Conservation (phyloP, 2,888 invertebrate species). For the Periphyllus acericola region DNA sequence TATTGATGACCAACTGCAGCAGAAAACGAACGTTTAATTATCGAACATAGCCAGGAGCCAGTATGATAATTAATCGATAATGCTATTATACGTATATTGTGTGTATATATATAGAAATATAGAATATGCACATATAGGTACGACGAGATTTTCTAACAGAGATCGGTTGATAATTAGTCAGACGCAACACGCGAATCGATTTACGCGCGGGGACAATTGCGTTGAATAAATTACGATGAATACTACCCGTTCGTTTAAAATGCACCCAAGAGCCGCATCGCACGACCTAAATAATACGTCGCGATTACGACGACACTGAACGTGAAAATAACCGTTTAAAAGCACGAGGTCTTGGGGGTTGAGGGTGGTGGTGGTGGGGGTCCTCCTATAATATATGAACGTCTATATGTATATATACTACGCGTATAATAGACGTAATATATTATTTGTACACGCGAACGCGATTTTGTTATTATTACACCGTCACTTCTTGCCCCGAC, state of each 20-base stretch:
- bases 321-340: background rate
- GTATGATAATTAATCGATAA: background rate
- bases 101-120: background rate
- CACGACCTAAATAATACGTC: background rate
- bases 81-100: background rate
- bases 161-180: background rate
- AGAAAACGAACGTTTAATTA: background rate
- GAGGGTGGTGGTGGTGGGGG: background rate
- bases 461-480: too few species aligned
- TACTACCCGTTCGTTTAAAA: background rate
- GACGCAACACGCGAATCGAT: background rate
- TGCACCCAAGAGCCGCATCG: background rate
- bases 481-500: too few species aligned
- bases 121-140: background rate
- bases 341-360: background rate
- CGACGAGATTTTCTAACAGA: background rate
- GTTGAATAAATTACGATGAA: background rate
- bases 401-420: too few species aligned
- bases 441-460: too few species aligned
- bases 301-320: too few species aligned
- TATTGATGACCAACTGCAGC: background rate
- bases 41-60: background rate
- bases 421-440: too few species aligned
- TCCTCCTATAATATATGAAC: too few species aligned
- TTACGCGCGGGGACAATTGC: background rate